These are phyloP conservation scores for Schizopygopsis pylzovi DNA, from an alignment of 2,797 vertebrate species.

Conservation along the genomic window DNA sequence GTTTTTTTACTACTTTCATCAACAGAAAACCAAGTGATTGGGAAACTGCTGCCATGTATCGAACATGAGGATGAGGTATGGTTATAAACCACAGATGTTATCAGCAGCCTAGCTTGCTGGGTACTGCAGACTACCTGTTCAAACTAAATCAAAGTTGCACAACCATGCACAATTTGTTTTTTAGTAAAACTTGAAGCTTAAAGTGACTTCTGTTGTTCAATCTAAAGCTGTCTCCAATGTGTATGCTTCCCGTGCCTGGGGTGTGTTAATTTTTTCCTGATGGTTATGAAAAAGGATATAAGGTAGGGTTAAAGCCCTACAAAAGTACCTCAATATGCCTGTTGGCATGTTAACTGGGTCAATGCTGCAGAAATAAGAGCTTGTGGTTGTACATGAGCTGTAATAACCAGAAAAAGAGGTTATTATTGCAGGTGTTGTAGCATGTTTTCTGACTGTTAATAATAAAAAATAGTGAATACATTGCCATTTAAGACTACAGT, in stretches of 20 bases:
- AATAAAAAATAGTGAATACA: background rate
- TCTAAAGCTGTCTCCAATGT: background rate
- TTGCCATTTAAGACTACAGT: background rate
- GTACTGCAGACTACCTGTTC: constrained; percentile 38
- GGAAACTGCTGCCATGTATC: constrained; percentile 16
- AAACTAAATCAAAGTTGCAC: constrained; percentile 23
- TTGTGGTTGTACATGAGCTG: constrained; percentile 23
- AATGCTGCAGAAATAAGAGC: constrained; percentile 7
- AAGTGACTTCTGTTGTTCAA: background rate
- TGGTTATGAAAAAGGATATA: constrained; percentile 37
- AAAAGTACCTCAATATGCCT: constrained; percentile 44
- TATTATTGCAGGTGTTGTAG: background rate
- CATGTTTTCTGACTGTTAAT: background rate
- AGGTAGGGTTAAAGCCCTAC: background rate
- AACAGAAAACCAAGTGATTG: constrained; percentile 8
- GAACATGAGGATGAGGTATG: constrained; percentile 21
- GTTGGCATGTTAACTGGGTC: constrained; percentile 52
- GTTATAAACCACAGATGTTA: constrained; percentile 46
- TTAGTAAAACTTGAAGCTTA: background rate
- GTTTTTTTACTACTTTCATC: constrained; percentile 23
- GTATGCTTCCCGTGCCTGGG: background rate
- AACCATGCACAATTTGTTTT: background rate
- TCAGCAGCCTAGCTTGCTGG: background rate
- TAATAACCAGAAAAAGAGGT: constrained; percentile 12
- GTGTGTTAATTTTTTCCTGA: constrained; percentile 10